phyloP scores from a whole-genome alignment of 2,797 vertebrate genomes.

The Macropodus opercularis region DNA sequence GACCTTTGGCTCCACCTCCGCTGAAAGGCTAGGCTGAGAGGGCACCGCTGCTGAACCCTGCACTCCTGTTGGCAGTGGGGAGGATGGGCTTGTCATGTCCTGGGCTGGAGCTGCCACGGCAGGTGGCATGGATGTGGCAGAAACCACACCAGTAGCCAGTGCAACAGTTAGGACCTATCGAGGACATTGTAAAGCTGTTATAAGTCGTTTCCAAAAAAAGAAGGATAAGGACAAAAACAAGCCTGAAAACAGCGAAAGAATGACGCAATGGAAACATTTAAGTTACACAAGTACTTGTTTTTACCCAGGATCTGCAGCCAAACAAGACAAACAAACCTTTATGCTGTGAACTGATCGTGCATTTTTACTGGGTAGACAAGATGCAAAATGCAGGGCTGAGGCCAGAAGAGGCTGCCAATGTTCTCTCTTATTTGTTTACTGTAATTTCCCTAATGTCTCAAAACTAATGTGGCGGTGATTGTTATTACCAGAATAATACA shows the following conservation, averaged over 20 bases:
- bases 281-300: background rate
- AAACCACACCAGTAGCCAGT: slow-evolving; percentile 75
- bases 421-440: background rate
- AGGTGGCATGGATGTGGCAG: slow-evolving; percentile 75
- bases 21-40: slow-evolving; percentile 19
- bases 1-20: slow-evolving; percentile 48
- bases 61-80: slow-evolving; percentile 56
- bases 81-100: slow-evolving; percentile 70
- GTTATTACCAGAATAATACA: background rate
- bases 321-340: background rate
- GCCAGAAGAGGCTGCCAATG: background rate
- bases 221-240: background rate
- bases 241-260: background rate
- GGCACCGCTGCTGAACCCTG: slow-evolving; percentile 41
- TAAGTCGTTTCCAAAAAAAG: background rate
- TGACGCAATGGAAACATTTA: background rate
- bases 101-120: slow-evolving; percentile 78
- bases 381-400: background rate
- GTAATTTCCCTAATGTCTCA: slow-evolving; percentile 4
- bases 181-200: background rate
- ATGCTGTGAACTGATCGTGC: background rate
- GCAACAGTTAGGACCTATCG: slow-evolving; percentile 77
- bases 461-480: slow-evolving; percentile 1
- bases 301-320: no score
- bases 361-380: background rate